Base-by-base conservation (phyloP, 2,888 invertebrate species). In the Scaptomyza parva region DNA sequence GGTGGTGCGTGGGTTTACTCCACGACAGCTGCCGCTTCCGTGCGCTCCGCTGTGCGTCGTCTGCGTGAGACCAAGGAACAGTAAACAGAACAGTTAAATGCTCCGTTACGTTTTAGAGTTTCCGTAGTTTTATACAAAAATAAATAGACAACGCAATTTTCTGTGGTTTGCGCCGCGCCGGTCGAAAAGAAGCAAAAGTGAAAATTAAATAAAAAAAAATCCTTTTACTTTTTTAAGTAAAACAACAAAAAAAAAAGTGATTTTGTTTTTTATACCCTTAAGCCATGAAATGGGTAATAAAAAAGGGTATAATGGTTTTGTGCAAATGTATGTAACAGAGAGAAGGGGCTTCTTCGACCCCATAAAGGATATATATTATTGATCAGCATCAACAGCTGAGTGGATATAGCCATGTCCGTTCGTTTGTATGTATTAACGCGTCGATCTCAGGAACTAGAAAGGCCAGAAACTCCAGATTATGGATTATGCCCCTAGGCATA, bases 1-100 rank as follows among this genome's bases (percentile, higher is more conserved):
- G 99, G 99, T 88, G 99, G 99, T 83, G 99, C 99, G 18, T 99
- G 98, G 97, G 98, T 98, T 39, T 99, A 99, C 93, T 97, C 98
- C 35, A 99, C 99, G 73, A 98, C 98, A 22, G 98, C 99, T 61
- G 99, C 99, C 55, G 98, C 98, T 55, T 98, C 99, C 70, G 98
- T 99, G 85, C 94, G 99, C 90, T 98, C 98, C 76, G 98, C 99
- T 75, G 98, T 99, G 80, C 95, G 99, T 92, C 96, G 99, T 93
- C 95, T 99, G 90, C 96, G 98, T 91, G 99, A 99, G 95, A 92
- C 92, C 83, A 92, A 92, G 89, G 92, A 92, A 89, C 91, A 92
- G 79, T 92, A 92, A 91, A 81, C 60, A 48, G 30, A 47, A 20
- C 30, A 47, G 30, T 74, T 18, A 62, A 62, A 66, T 72, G 53